These are phyloP conservation scores for Pseudorhiza aurosa DNA, from an alignment of 30 jellyfish, hydroid and myxozoan species.

Conservation along the genomic window DNA sequence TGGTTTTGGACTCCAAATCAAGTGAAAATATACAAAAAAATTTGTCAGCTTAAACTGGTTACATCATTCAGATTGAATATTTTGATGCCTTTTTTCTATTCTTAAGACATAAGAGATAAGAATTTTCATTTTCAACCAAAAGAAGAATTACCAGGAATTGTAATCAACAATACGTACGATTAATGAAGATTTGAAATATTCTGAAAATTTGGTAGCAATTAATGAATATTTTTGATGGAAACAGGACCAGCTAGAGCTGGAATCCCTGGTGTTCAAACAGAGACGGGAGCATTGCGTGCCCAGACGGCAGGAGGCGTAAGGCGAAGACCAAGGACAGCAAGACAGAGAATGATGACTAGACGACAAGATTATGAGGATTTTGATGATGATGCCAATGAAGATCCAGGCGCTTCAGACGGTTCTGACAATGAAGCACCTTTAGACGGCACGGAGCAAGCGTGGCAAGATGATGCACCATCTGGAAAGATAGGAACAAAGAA, in stretches of 20 bases:
- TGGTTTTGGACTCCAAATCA: no score
- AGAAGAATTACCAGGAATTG: no score
- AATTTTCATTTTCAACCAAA: no score
- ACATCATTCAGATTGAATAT: no score
- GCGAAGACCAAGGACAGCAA: slow-evolving; percentile 71
- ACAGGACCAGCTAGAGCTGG: slow-evolving; percentile 20
- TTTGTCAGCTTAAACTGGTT: no score
- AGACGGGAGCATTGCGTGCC: slow-evolving; percentile 62
- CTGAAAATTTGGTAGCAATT: no score
- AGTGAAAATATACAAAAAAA: no score
- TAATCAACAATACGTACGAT: no score
- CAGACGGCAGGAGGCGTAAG: slow-evolving; percentile 68
- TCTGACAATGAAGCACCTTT: slow-evolving; percentile 24
- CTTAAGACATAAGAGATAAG: no score
- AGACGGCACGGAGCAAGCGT: slow-evolving; percentile 20
- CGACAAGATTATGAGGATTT: slow-evolving; percentile 26
- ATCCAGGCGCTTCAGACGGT: not conserved
- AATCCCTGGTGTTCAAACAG: slow-evolving; percentile 22
- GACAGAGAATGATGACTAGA: slow-evolving; percentile 72
- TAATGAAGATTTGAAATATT: no score
- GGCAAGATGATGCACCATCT: slow-evolving; percentile 80
- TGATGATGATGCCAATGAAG: slow-evolving; percentile 2
- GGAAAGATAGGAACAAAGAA: slow-evolving; percentile 93
- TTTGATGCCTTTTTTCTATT: no score
- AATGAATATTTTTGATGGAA: no score